phyloP scores from a whole-genome alignment of 2,797 vertebrate genomes.

The Coendou prehensilis region DNA sequence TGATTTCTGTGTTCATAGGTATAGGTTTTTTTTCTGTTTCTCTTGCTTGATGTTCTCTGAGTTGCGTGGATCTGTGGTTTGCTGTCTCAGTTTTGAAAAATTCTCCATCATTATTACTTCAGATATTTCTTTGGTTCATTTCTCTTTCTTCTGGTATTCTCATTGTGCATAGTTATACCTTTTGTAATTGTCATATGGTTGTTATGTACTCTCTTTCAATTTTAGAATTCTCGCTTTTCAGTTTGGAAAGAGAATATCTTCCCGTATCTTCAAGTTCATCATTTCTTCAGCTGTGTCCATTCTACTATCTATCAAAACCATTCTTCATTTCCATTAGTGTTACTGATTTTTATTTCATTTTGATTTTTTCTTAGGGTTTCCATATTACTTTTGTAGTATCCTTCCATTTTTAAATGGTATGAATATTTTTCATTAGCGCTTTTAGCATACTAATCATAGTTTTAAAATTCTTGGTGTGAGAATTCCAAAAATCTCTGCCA shows the following conservation, averaged over 20 bases:
- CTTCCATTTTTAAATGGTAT: not conserved
- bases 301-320: not conserved
- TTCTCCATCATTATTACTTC: not conserved
- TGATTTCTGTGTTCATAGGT: not conserved
- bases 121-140: not conserved
- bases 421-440: not conserved
- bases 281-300: not conserved
- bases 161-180: not conserved
- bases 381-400: not conserved
- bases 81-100: slow-evolving; percentile 8
- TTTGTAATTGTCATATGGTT: not conserved
- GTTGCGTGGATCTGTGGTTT: not conserved
- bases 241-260: not conserved
- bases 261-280: not conserved
- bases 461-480: not conserved
- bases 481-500: not conserved
- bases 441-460: not conserved
- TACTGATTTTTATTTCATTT: slow-evolving; percentile 40
- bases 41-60: not conserved
- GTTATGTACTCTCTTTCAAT: not conserved
- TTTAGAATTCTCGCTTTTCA: not conserved
- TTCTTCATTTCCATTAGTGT: slow-evolving; percentile 34
- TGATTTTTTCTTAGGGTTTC: not conserved
- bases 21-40: not conserved
- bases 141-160: not conserved